phyloP scores from a whole-genome alignment of 2,888 invertebrate species.

The Caenorhabditis sp. region DNA sequence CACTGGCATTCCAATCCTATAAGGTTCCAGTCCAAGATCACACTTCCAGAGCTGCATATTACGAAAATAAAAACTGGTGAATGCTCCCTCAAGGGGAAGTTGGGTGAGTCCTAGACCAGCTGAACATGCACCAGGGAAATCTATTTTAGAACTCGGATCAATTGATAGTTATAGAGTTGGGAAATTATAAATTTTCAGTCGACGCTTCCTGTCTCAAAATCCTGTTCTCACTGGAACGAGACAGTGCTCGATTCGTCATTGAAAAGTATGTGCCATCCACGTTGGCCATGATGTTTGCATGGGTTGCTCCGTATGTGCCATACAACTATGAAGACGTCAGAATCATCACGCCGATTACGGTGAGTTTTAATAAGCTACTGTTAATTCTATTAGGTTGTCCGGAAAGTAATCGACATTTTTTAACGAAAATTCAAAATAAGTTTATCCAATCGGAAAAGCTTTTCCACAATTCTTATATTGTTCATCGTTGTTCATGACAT shows the following conservation, averaged over 20 bases:
- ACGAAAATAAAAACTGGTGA: conserved; percentile 72
- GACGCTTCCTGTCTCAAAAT: conserved; percentile 81
- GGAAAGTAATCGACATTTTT: too few relatives aligned
- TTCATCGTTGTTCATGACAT: too few relatives aligned
- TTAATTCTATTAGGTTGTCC: too few relatives aligned
- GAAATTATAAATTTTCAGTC: conserved; percentile 62
- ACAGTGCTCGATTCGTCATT: conserved; percentile 80
- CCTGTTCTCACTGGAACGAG: conserved; percentile 78
- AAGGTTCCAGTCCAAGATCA: conserved; percentile 70
- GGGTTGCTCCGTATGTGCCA: conserved; percentile 82
- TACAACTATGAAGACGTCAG: conserved; percentile 83
- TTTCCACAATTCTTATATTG: too few relatives aligned
- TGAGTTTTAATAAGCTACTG: conserved; percentile 36
- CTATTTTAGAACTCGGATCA: neutral
- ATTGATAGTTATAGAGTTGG: neutral
- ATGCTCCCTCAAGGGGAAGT: conserved; percentile 79
- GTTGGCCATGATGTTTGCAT: conserved; percentile 81
- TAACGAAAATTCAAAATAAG: too few relatives aligned
- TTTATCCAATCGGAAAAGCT: too few relatives aligned
- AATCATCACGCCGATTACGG: conserved; percentile 83
- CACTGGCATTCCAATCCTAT: conserved; percentile 78
- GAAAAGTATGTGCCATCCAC: conserved; percentile 79
- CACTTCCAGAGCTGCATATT: conserved; percentile 80
- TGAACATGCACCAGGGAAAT: too few relatives aligned
- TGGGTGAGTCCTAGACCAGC: too few relatives aligned